Conservation (phyloP, 2,113 vertebrate genomes). For the Gobius niger region DNA sequence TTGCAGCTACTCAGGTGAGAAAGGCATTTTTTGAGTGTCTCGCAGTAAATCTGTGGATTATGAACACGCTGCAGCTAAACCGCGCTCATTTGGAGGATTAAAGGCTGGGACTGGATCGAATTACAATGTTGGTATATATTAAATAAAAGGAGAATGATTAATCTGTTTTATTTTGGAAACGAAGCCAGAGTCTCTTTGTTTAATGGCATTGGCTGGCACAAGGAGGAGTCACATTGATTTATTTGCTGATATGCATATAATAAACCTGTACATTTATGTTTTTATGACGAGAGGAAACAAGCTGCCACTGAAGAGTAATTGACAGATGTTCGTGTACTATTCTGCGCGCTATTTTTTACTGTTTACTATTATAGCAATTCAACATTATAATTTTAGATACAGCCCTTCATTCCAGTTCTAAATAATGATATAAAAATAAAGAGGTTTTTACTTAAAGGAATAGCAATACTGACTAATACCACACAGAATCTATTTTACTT, state of each 20-base stretch:
- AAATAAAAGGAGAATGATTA: conserved; percentile 30
- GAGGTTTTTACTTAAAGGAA: too few species aligned
- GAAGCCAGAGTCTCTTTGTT: background rate
- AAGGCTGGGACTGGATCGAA: conserved; percentile 9
- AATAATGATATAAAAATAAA: too few species aligned
- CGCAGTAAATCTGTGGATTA: conserved; percentile 25
- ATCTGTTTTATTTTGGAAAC: conserved; percentile 13
- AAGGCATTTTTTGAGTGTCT: conserved; percentile 36
- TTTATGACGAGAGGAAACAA: too few species aligned
- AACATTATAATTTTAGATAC: too few species aligned
- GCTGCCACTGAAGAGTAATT: too few species aligned
- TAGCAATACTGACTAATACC: too few species aligned
- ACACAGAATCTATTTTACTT: too few species aligned
- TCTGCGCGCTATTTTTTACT: too few species aligned
- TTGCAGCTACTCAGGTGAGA: conserved; percentile 41
- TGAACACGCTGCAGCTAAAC: conserved; percentile 18
- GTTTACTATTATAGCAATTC: too few species aligned
- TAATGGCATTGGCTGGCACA: background rate
- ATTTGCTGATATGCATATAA: background rate
- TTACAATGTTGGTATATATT: conserved; percentile 19
- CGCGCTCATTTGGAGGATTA: conserved; percentile 10
- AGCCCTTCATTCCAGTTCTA: too few species aligned
- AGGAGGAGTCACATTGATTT: background rate
- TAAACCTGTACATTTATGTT: too few species aligned
- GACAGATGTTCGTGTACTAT: too few species aligned